Conservation (phyloP, 2,113 vertebrate genomes). For the Stigmatopora argus region DNA sequence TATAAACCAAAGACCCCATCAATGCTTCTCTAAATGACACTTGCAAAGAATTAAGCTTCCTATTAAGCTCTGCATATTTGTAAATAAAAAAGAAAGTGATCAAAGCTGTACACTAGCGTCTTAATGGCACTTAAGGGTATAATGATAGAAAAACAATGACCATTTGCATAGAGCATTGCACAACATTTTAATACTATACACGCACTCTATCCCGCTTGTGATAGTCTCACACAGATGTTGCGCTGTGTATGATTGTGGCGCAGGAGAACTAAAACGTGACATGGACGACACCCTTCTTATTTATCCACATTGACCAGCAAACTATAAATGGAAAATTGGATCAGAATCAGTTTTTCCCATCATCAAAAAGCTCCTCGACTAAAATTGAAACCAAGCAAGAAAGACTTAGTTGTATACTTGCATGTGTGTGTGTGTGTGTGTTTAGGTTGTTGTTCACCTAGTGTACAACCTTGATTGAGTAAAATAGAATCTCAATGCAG, state of each 20-base stretch:
- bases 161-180: slow-evolving; percentile 49
- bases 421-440: slow-evolving; percentile 21
- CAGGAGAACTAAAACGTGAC: slow-evolving; percentile 10
- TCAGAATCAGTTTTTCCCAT: background rate
- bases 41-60: slow-evolving; percentile 38
- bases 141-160: slow-evolving; percentile 25
- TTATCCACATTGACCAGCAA: slow-evolving; percentile 14
- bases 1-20: slow-evolving; percentile 42
- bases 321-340: background rate
- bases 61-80: slow-evolving; percentile 34
- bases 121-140: slow-evolving; percentile 29
- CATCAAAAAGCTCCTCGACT: slow-evolving; percentile 7
- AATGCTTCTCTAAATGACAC: slow-evolving; percentile 29
- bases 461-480: slow-evolving; percentile 54
- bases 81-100: slow-evolving; percentile 44
- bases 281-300: slow-evolving; percentile 9
- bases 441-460: slow-evolving; percentile 24
- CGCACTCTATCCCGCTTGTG: slow-evolving; percentile 14
- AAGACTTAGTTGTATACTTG: slow-evolving; percentile 27
- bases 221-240: background rate
- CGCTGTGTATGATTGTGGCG: slow-evolving; percentile 2
- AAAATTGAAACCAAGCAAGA: slow-evolving; percentile 29
- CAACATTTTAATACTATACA: slow-evolving; percentile 43
- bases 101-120: slow-evolving; percentile 68
- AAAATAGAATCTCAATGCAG: slow-evolving; percentile 48